Conservation (phyloP, 2,797 vertebrate species). For the Tadarida brasiliensis region DNA sequence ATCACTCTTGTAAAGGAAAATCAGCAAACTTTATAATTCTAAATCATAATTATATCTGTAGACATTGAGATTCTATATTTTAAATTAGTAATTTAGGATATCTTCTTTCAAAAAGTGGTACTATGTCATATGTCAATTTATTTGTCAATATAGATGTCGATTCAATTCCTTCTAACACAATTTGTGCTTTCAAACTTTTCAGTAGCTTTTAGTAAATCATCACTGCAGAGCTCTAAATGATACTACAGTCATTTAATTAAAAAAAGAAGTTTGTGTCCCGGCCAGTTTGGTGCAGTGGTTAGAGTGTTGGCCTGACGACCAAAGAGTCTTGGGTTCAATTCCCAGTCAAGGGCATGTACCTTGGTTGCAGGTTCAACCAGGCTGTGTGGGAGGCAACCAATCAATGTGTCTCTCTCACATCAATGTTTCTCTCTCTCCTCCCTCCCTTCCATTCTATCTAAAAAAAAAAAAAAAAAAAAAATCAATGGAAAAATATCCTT, state of each 20-base stretch:
- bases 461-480: too few relatives aligned
- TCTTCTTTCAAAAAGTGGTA: slow-evolving; percentile 40
- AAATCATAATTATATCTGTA: neutral
- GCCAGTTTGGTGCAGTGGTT: too few relatives aligned
- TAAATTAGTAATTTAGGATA: neutral
- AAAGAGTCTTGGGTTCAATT: too few relatives aligned
- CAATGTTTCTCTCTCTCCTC: too few relatives aligned
- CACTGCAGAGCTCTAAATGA: neutral
- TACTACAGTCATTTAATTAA: neutral
- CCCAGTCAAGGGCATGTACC: too few relatives aligned
- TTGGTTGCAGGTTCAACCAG: too few relatives aligned
- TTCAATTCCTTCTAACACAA: neutral
- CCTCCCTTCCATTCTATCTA: too few relatives aligned
- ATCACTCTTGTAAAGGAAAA: neutral
- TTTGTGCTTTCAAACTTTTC: neutral
- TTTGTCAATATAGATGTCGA: neutral
- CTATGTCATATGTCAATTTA: neutral
- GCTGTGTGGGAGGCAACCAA: too few relatives aligned
- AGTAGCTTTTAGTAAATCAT: slow-evolving; percentile 8
- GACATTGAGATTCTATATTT: slow-evolving; percentile 5
- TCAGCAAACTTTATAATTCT: slow-evolving; percentile 17
- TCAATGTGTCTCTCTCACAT: too few relatives aligned
- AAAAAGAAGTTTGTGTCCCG: neutral
- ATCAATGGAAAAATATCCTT: too few relatives aligned
- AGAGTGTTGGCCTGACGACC: too few relatives aligned